These are phyloP conservation scores for Fundulus diaphanus DNA, from an alignment of 2,797 vertebrate genomes.

Conservation along the genomic window DNA sequence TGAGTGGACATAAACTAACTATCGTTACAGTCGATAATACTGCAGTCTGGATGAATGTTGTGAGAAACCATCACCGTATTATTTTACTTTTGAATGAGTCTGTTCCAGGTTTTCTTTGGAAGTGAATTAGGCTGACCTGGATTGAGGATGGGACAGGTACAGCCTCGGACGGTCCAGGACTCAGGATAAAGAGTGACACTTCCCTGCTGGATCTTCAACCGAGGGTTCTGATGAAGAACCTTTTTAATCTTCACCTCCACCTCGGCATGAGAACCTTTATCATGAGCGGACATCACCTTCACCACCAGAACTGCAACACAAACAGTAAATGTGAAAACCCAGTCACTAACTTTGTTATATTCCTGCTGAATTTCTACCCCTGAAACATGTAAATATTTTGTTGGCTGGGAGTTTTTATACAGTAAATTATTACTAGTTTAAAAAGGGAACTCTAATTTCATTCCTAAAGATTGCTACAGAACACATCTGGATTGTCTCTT, in stretches of 20 bases:
- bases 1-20: not conserved
- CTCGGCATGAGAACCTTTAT: conserved; percentile 93
- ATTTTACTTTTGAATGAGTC: conserved; percentile 37
- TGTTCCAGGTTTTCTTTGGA: conserved; percentile 17
- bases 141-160: conserved; percentile 93
- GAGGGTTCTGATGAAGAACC: conserved; percentile 84
- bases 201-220: conserved; percentile 84
- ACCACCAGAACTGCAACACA: conserved; percentile 86
- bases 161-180: conserved; percentile 91
- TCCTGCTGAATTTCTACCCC: not conserved
- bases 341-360: not conserved
- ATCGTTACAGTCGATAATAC: not conserved
- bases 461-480: not conserved
- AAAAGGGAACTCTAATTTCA: not conserved
- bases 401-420: not conserved
- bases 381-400: not conserved
- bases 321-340: not conserved
- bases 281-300: conserved; percentile 90
- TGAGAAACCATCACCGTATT: conserved; percentile 35
- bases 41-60: conserved; percentile 22
- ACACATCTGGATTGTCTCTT: not conserved
- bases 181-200: conserved; percentile 88
- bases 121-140: conserved; percentile 81
- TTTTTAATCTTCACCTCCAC: conserved; percentile 92
- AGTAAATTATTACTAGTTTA: not conserved